Percentiles rank a stretch among this genome's conserved stretches.
Evolutionary conservation across 2,888 invertebrate genomes (phyloP).

Genomic region (Cheilosia scutellata): DNA sequence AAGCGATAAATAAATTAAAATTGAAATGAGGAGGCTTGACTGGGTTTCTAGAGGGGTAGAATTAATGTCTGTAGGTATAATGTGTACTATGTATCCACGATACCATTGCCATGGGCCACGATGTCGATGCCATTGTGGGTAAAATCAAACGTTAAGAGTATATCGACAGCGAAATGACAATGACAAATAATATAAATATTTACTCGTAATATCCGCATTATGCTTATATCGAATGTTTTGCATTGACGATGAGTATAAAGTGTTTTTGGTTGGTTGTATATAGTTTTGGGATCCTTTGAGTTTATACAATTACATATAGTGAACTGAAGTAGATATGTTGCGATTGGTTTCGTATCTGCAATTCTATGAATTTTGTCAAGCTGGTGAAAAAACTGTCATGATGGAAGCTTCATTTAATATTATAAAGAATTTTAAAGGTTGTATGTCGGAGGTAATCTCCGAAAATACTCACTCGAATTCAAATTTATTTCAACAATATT

Average conservation of each 20-base stretch:
- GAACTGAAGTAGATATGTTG: no score
- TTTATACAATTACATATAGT: no score
- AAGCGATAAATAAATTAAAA: slow-evolving; percentile 72
- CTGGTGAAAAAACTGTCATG: no score
- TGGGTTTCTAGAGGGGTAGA: slow-evolving; percentile 4
- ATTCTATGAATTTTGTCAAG: no score
- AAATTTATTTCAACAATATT: no score
- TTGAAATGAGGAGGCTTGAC: slow-evolving; percentile 44
- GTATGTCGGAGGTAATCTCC: no score
- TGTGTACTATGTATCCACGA: no score
- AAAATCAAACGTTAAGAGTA: slow-evolving; percentile 16
- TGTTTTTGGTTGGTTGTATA: background rate
- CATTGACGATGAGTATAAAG: background rate
- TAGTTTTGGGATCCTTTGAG: background rate
- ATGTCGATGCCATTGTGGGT: background rate
- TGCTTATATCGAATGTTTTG: background rate
- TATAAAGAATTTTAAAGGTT: no score
- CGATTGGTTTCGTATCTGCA: no score
- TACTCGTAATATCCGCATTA: slow-evolving; percentile 17
- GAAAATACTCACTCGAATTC: no score
- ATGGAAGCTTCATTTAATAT: no score
- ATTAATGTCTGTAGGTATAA: background rate
- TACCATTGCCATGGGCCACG: no score
- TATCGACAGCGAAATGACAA: background rate
- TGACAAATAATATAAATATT: slow-evolving; percentile 61